A percentile compares a stretch with the other conserved stretches of the same genome.
phyloP scores from a whole-genome alignment of 2,797 vertebrate genomes.

The Acanthurus tractus region DNA sequence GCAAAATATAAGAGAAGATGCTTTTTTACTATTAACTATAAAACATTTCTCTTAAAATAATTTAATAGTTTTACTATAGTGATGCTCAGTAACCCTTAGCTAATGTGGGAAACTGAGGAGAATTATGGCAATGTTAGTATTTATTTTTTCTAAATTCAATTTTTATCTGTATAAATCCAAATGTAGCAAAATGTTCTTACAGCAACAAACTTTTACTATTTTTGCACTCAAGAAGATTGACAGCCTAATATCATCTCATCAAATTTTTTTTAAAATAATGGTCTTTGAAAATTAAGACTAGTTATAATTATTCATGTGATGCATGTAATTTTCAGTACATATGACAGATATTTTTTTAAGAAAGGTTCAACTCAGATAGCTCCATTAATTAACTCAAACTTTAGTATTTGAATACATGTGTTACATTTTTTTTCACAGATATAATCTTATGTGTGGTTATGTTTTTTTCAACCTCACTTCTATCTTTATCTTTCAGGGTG shows the following conservation, averaged over 20 bases:
- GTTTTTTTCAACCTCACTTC: neutral
- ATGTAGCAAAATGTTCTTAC: neutral
- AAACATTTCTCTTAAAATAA: slow-evolving; percentile 7
- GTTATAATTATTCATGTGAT: too few relatives aligned
- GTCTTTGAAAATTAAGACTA: too few relatives aligned
- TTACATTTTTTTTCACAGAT: neutral
- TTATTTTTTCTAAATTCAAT: slow-evolving; percentile 1
- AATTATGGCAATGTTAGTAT: neutral
- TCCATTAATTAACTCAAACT: too few relatives aligned
- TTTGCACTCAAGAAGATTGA: neutral
- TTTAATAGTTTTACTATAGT: neutral
- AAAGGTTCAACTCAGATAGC: neutral
- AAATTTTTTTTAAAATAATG: too few relatives aligned
- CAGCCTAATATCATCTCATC: neutral
- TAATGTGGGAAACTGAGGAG: neutral
- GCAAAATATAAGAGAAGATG: slow-evolving; percentile 16
- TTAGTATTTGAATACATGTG: too few relatives aligned
- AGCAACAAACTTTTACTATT: neutral
- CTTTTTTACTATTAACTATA: slow-evolving; percentile 17
- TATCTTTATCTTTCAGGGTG: neutral
- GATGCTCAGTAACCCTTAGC: neutral
- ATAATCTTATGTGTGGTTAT: neutral
- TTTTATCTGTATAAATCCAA: neutral
- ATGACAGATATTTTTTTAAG: neutral
- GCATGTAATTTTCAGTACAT: neutral